A percentile compares a stretch with the other conserved stretches of the same genome.
Evolutionary conservation across 2,888 invertebrate genomes (phyloP).

Genomic region (Yponomeuta evonymella): DNA sequence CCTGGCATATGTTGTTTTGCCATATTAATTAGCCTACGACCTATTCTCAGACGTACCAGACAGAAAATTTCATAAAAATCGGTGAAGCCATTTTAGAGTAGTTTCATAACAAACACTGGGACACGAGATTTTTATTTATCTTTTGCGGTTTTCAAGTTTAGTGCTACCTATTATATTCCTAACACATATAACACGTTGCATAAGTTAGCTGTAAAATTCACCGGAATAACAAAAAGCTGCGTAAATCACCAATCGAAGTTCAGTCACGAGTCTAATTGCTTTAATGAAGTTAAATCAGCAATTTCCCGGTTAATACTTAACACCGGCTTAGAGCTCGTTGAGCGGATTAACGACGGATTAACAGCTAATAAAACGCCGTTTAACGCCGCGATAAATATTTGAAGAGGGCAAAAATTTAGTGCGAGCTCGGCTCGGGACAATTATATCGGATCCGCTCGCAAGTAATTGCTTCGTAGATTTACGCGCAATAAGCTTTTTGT

Average conservation of each 20-base stretch:
- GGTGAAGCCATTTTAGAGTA: too few species aligned
- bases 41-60: too few species aligned
- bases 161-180: too few species aligned
- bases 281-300: constrained; percentile 12
- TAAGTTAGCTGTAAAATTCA: too few species aligned
- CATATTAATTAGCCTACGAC: too few species aligned
- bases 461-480: background rate
- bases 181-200: too few species aligned
- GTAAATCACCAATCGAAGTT: background rate
- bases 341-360: constrained; percentile 24
- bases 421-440: background rate
- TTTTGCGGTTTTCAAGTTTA: too few species aligned
- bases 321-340: constrained; percentile 23
- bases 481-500: background rate
- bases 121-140: too few species aligned
- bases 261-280: constrained; percentile 5
- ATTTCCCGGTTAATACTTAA: constrained; percentile 6
- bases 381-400: constrained; percentile 27
- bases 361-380: constrained; percentile 25
- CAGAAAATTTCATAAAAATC: too few species aligned
- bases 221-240: too few species aligned
- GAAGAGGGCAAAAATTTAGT: constrained; percentile 16
- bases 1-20: too few species aligned
- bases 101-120: too few species aligned
- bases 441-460: background rate